These are phyloP conservation scores for Hippocampus abdominalis DNA, from an alignment of 2,113 vertebrate genomes.

Conservation along the genomic window DNA sequence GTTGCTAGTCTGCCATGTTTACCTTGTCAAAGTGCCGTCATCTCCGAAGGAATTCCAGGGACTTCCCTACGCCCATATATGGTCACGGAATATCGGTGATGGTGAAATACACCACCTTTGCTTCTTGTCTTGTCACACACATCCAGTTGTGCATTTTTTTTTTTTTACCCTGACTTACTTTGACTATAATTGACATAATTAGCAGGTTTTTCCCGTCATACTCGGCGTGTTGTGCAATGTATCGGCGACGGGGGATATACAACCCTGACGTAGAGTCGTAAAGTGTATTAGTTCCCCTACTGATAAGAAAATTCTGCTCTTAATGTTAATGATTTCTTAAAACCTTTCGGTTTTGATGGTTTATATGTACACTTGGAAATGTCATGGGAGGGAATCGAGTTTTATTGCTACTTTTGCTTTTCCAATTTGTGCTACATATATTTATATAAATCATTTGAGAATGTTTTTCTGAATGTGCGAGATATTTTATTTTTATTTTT, in stretches of 20 bases:
- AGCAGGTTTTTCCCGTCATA: not conserved
- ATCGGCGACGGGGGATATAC: not conserved
- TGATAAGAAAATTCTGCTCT: constrained; percentile 1
- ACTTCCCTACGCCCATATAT: constrained; percentile 70
- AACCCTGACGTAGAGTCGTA: constrained; percentile 1
- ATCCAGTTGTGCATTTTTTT: not conserved
- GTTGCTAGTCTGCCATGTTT: not conserved
- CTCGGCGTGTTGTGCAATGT: not conserved
- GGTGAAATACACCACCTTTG: constrained; percentile 25
- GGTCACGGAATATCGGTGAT: constrained; percentile 33
- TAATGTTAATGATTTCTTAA: constrained; percentile 6
- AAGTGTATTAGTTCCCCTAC: constrained; percentile 9
- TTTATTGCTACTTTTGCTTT: not conserved
- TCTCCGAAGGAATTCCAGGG: not conserved
- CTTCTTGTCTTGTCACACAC: not conserved
- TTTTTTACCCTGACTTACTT: not conserved
- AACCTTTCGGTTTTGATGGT: not conserved
- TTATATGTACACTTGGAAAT: not conserved
- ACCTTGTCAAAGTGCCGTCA: not conserved
- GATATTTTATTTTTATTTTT: not conserved
- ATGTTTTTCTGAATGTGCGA: not conserved
- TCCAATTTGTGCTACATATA: not conserved
- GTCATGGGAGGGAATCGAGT: not conserved
- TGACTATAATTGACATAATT: not conserved
- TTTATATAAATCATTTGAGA: not conserved